Evolutionary conservation across 2,113 vertebrate species (phyloP).

Genomic region (Lycaon pictus): DNA sequence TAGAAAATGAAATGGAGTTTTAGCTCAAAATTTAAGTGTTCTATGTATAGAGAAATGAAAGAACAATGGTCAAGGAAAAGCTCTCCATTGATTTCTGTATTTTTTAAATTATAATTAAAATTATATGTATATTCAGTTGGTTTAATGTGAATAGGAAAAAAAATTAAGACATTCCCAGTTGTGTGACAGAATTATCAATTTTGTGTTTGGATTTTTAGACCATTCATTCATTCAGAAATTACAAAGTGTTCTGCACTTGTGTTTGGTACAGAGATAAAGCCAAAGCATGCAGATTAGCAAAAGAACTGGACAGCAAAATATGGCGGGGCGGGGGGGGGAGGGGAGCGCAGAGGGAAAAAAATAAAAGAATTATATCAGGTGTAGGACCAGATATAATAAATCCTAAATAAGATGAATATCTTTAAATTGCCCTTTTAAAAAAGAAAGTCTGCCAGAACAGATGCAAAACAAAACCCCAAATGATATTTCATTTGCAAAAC

Average conservation of each 20-base stretch:
- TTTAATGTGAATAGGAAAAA: not conserved
- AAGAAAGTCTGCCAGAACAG: not conserved
- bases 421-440: not conserved
- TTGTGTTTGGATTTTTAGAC: slow-evolving; percentile 2
- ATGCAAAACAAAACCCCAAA: not conserved
- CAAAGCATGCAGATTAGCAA: not conserved
- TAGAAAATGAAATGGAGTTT: not conserved
- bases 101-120: not conserved
- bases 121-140: not conserved
- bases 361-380: not conserved
- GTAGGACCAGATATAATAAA: not conserved
- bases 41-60: not conserved
- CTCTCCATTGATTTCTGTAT: not conserved
- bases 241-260: not conserved
- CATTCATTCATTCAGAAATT: slow-evolving; percentile 19
- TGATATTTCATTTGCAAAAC: not conserved
- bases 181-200: not conserved
- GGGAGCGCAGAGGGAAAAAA: not conserved
- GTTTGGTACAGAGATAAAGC: not conserved
- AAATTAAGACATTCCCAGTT: not conserved
- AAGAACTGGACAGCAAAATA: not conserved
- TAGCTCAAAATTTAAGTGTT: not conserved
- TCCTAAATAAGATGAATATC: not conserved
- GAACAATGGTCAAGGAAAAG: not conserved
- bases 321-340: rapidly evolving